A percentile compares a stretch with the other conserved stretches of the same genome.
Evolutionary conservation across 1,140 invertebrate genomes (phyloP).

Genomic region (Dreissena rostriformis): DNA sequence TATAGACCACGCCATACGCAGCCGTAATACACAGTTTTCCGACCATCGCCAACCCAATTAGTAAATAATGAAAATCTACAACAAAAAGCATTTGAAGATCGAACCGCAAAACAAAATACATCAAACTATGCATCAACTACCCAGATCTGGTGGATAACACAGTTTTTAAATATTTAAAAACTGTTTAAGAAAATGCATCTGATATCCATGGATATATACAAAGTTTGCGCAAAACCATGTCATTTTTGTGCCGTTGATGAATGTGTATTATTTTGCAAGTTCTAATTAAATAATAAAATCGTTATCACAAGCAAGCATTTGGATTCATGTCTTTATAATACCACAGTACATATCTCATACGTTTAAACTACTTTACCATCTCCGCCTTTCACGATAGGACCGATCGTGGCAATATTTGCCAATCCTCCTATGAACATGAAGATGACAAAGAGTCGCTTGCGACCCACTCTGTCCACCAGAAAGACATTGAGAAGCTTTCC

Average conservation of each 20-base stretch:
- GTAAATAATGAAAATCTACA: constrained; percentile 52
- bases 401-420: constrained; percentile 53
- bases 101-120: no score
- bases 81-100: not conserved
- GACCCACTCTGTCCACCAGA: constrained; percentile 57
- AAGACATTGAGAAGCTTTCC: constrained; percentile 75
- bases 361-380: constrained; percentile 30
- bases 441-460: constrained; percentile 42
- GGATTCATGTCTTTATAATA: not conserved
- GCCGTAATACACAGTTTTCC: constrained; percentile 57
- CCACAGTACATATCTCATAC: not conserved
- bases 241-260: no score
- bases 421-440: constrained; percentile 52
- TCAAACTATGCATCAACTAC: no score
- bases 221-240: no score
- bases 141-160: no score
- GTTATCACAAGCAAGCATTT: no score
- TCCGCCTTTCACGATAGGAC: constrained; percentile 49
- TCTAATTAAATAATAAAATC: no score
- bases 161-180: no score
- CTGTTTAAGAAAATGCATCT: no score
- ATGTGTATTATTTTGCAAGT: no score
- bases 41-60: constrained; percentile 52
- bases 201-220: no score
- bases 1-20: constrained; percentile 83